Base-by-base conservation (phyloP, 2,113 vertebrate species). In the Xyliphius kryptos region DNA sequence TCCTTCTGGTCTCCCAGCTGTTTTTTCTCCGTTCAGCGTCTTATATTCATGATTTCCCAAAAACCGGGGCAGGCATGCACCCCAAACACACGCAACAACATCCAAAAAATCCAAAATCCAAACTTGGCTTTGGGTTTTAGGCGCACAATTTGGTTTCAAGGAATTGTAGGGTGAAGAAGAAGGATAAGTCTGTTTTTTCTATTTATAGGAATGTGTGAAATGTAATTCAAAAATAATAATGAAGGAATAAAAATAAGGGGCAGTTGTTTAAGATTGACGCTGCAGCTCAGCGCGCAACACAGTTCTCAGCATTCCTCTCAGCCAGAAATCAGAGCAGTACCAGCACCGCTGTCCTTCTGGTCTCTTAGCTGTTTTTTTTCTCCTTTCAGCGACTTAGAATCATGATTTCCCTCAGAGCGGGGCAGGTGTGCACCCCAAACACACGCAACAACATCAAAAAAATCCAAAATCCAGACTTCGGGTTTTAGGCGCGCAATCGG, bases 391-490 rank as follows among this genome's bases (percentile, higher is more conserved):
- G 13, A 9, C 56, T 58, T 14, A 8, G 11, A 58, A 26, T 6
- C 38, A 32, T 44, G 56, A 2, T 58, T 38, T 57, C 19, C 16
- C n/a, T 13, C 6, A 9, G 10, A 10, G 22, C 19, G 9, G 13
- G 51, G 51, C 8, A 54, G 15, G 56, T 48, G 16, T 9, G 8
- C 15, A 10, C 11, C 32, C 14, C 6, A 6, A 55, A 49, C 6
- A 56, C 20, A 54, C 48, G 37, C 44, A 13, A 53, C 49, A 41
- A 17, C 3, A 48, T 50, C 11, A 61, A 14, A 50, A 63, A 5
- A 37, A 56, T 65, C 48, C 67, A 44, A 69, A 73, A 66, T 66
- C 49, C 46, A 58, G 68, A 59, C 48, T 36, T 52, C n/a, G n/a
- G n/a, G 74, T 49, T 43, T 53, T 3, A 41, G 10, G 40, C 40